A percentile compares a stretch with the other conserved stretches of the same genome.
Evolutionary conservation across 1,140 invertebrate species (phyloP).

Genomic region (Panonychus citri): DNA sequence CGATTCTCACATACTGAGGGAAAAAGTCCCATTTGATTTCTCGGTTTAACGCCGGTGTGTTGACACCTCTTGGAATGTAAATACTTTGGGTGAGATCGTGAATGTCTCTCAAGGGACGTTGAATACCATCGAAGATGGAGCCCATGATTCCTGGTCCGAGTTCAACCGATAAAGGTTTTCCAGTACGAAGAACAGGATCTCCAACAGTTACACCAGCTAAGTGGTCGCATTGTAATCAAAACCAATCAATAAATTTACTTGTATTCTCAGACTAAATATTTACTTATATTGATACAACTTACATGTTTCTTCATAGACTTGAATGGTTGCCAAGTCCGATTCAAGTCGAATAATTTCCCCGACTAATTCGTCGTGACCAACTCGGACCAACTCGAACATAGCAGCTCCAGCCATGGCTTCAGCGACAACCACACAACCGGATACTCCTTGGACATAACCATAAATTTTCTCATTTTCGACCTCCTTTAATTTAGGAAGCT

Average conservation of each 20-base stretch:
- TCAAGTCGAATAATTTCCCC: constrained; percentile 98
- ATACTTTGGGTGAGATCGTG: constrained; percentile 77
- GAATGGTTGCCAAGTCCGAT: constrained; percentile 97
- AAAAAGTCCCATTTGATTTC: constrained; percentile 74
- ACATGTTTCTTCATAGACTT: constrained; percentile 98
- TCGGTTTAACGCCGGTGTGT: constrained; percentile 67
- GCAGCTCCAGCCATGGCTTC: constrained; percentile 97
- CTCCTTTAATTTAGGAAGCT: constrained; percentile 47
- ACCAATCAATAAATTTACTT: too few relatives aligned
- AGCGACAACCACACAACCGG: constrained; percentile 93
- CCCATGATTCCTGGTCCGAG: constrained; percentile 97
- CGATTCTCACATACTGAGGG: constrained; percentile 57
- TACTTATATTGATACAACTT: constrained; percentile 7
- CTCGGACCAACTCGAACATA: constrained; percentile 99
- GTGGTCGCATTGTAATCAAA: too few relatives aligned
- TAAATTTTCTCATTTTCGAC: constrained; percentile 66
- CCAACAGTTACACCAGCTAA: constrained; percentile 87
- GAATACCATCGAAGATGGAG: constrained; percentile 98
- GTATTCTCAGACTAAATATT: not conserved
- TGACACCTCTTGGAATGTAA: constrained; percentile 98
- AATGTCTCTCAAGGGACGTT: constrained; percentile 91
- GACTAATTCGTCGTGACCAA: constrained; percentile 90
- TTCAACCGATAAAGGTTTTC: constrained; percentile 93
- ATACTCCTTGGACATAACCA: constrained; percentile 88
- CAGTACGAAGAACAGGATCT: constrained; percentile 90